Evolutionary conservation across 2,113 vertebrate species (phyloP), one percentile per base, ranked within the genome.

Genomic region (Paraplagusia blochii): DNA sequence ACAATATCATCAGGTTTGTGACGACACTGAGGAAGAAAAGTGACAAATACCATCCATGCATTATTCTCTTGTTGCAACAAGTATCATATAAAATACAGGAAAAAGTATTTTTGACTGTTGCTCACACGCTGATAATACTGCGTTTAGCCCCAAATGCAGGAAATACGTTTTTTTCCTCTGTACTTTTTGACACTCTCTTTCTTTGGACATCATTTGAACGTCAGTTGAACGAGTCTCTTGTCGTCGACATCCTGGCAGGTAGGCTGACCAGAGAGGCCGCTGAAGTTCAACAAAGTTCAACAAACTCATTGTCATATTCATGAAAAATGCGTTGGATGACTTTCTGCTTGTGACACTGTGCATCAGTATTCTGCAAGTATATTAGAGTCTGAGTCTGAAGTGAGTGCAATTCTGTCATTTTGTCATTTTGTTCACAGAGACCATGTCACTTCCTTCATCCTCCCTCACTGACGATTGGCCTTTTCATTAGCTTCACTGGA

Each of bases 281-380:
- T 15, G 14, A 49, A 33, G 47, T 34, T 49, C 47, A 49, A 13
- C n/a, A 3, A 49, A 33, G 47, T 34, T 49, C 47, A 49, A 13
- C n/a, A 3, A 49, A 10, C 47, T 33, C 47, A 49, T 34, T 49
- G 22, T 34, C 14, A 34, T 50, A 34, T 50, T 34, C 47, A 15
- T 50, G 47, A 50, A n/a, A 15, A 8, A 8, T 2, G 22, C 15
- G 8, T 50, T 11, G 9, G 16, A 11, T 4, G 9, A 10, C 17
- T 46, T 46, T 46, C 16, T n/a, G n/a, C 16, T 8, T 49, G 47
- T 49, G 47, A 49, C 22, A 8, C 8, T 13, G 7, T 33, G 22
- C 22, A n/a, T 33, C 9, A n/a, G n/a, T 18, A 29, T 29, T 12
- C 47, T 49, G 47, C 19, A 13, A 33, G 47, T 10, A 8, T 33